Evolutionary conservation across 1,140 invertebrate species (phyloP).

Genomic region (Calephelis nemesis): DNA sequence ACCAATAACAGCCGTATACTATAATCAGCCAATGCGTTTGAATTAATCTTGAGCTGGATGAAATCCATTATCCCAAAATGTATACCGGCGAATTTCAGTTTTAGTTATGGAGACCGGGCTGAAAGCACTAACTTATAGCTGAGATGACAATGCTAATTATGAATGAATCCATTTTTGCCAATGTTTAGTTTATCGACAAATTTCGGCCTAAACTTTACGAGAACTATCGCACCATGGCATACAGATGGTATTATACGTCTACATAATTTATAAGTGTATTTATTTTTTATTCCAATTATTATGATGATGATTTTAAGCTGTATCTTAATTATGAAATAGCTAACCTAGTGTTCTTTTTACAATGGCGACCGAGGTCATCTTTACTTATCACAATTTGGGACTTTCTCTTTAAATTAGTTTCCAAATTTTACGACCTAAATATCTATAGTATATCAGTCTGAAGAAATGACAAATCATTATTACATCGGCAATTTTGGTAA

Average conservation of each 20-base stretch:
- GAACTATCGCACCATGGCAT: too few species aligned
- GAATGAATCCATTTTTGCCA: too few species aligned
- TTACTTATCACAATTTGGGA: conserved; percentile 40
- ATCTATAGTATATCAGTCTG: conserved; percentile 14
- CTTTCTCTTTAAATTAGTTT: conserved; percentile 28
- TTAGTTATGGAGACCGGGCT: conserved; percentile 43
- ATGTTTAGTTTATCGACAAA: too few species aligned
- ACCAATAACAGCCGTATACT: conserved; percentile 79
- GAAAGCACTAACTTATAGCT: too few species aligned
- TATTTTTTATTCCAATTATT: not conserved
- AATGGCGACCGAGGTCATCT: conserved; percentile 36
- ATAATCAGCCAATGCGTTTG: conserved; percentile 75
- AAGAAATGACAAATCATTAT: not conserved
- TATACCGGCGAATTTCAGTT: conserved; percentile 8
- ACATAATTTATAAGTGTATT: not conserved
- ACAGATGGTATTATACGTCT: not conserved
- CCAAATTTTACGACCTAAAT: conserved; percentile 16
- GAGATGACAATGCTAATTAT: too few species aligned
- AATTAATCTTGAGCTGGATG: conserved; percentile 58
- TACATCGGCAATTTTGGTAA: not conserved
- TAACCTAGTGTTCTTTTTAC: conserved; percentile 32
- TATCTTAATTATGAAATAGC: conserved; percentile 34
- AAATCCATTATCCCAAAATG: not conserved
- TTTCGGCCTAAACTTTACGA: too few species aligned
- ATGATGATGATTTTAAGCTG: conserved; percentile 8